phyloP scores from a whole-genome alignment of 2,113 vertebrate genomes.

The Takifugu bimaculatus region DNA sequence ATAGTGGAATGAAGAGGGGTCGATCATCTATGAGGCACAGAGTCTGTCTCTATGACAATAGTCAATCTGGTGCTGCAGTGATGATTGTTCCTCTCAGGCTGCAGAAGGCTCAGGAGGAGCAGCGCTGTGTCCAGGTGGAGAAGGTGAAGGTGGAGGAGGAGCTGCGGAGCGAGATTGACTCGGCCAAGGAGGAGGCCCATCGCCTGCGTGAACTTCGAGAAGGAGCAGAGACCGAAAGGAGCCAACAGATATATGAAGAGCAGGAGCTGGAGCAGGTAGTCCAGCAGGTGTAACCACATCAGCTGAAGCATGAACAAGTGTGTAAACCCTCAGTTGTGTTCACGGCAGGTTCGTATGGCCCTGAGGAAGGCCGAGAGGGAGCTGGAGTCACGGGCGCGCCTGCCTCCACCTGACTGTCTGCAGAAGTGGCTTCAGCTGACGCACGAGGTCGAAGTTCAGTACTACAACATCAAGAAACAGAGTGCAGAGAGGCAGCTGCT shows the following conservation, averaged over 20 bases:
- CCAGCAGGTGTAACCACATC: background rate
- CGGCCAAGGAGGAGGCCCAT: slow-evolving; percentile 88
- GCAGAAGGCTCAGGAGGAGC: slow-evolving; percentile 91
- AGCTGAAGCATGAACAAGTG: background rate
- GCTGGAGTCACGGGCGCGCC: slow-evolving; percentile 82
- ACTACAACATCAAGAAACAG: slow-evolving; percentile 94
- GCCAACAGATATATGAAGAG: slow-evolving; percentile 88
- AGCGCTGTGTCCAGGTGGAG: slow-evolving; percentile 87
- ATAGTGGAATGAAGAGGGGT: too few species aligned
- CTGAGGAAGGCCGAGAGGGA: slow-evolving; percentile 89
- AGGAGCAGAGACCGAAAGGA: slow-evolving; percentile 86
- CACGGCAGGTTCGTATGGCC: slow-evolving; percentile 83
- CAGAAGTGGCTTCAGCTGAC: slow-evolving; percentile 97
- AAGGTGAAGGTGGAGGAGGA: slow-evolving; percentile 91
- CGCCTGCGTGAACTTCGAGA: slow-evolving; percentile 83
- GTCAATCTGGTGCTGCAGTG: background rate
- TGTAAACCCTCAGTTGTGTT: slow-evolving; percentile 6
- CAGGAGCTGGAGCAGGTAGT: slow-evolving; percentile 92
- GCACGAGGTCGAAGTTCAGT: slow-evolving; percentile 91
- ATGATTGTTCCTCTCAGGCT: slow-evolving; percentile 69
- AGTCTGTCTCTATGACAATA: background rate
- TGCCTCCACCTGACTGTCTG: slow-evolving; percentile 81
- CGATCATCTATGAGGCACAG: too few species aligned
- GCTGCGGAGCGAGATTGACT: slow-evolving; percentile 84
- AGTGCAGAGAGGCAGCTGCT: slow-evolving; percentile 89